These are phyloP conservation scores for Protobothrops flavoviridis DNA, from an alignment of 2,113 vertebrate species.

Conservation along the genomic window DNA sequence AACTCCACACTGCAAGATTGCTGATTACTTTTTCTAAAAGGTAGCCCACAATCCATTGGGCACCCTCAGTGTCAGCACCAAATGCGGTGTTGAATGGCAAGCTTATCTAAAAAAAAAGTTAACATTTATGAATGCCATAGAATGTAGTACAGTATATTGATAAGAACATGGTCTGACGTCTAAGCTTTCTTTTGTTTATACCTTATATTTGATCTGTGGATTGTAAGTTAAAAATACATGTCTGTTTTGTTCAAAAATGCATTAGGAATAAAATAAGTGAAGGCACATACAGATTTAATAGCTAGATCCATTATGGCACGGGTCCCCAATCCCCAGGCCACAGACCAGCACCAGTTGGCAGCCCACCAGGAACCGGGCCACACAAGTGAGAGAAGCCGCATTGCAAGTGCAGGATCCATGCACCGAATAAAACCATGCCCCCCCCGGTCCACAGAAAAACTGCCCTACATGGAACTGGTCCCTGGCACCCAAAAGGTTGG, in stretches of 20 bases:
- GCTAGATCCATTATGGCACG: neutral
- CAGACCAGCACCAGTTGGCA: neutral
- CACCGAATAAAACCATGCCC: neutral
- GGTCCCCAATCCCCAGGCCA: neutral
- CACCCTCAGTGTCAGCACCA: constrained; percentile 94
- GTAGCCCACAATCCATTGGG: constrained; percentile 98
- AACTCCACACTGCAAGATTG: constrained; percentile 97
- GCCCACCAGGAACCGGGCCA: neutral
- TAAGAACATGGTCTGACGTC: constrained; percentile 5
- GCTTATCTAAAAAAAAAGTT: constrained; percentile 83
- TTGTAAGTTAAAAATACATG: neutral
- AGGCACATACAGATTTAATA: constrained; percentile 10
- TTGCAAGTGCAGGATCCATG: neutral
- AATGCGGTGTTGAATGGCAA: constrained; percentile 93
- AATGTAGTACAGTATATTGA: neutral
- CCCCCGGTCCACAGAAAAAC: neutral
- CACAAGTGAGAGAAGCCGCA: neutral
- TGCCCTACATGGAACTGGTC: neutral
- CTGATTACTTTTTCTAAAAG: constrained; percentile 98
- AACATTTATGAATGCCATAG: constrained; percentile 26
- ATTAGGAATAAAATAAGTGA: constrained; percentile 15
- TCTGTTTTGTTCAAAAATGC: neutral
- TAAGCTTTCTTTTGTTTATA: neutral
- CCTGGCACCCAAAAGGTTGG: neutral
- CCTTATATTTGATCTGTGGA: neutral